These are phyloP conservation scores for Teleiodes luculella DNA, from an alignment of 2,888 invertebrate genomes.

Conservation along the genomic window DNA sequence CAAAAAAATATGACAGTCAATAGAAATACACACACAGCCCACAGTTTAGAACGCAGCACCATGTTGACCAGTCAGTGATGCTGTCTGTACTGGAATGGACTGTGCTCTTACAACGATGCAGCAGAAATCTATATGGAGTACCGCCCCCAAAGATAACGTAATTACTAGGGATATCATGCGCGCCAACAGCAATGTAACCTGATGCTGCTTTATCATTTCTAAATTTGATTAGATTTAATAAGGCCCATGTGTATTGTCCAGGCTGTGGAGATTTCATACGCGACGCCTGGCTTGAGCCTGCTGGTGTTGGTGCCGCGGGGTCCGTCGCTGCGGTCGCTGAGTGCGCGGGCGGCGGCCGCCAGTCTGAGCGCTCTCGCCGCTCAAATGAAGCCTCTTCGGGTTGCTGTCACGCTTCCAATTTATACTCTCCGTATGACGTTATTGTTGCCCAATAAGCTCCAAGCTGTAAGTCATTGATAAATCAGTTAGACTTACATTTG, in stretches of 20 bases:
- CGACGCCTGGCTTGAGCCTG: conserved; percentile 53
- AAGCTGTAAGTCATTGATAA: conserved; percentile 41
- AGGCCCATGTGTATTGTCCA: too few species aligned
- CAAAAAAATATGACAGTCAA: conserved; percentile 21
- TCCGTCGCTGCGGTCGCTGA: conserved; percentile 42
- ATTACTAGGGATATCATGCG: background rate
- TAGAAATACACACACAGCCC: conserved; percentile 27
- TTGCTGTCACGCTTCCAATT: conserved; percentile 50
- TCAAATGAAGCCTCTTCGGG: conserved; percentile 30
- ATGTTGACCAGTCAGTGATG: conserved; percentile 26
- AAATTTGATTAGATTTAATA: background rate
- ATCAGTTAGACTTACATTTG: background rate
- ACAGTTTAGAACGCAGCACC: conserved; percentile 31
- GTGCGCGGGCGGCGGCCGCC: conserved; percentile 32
- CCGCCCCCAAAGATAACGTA: conserved; percentile 55
- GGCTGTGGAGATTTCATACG: conserved; percentile 58
- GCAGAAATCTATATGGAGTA: conserved; percentile 38
- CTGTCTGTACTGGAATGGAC: background rate
- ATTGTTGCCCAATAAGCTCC: conserved; percentile 60
- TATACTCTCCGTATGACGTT: conserved; percentile 70
- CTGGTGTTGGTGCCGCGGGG: conserved; percentile 56
- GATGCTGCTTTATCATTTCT: background rate
- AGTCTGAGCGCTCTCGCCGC: conserved; percentile 36
- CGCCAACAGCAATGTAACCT: background rate
- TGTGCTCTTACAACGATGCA: background rate